These are phyloP conservation scores for Pseudopipra pipra DNA, from an alignment of 2,113 vertebrate species.

Conservation along the genomic window DNA sequence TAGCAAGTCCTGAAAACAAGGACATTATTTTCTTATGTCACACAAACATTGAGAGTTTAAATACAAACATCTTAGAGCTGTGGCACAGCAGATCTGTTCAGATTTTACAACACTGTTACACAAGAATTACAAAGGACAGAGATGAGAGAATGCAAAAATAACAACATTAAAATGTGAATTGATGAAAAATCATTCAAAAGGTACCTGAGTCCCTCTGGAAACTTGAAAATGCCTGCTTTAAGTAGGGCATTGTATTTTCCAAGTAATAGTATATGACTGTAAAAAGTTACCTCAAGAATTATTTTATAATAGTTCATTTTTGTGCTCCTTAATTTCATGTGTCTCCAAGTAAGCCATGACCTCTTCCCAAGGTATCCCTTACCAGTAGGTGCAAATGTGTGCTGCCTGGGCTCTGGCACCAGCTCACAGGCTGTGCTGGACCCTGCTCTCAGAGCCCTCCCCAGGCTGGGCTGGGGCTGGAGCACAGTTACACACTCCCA, in stretches of 20 bases:
- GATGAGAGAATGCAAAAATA: not conserved
- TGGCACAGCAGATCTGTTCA: not conserved
- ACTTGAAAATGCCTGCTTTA: not conserved
- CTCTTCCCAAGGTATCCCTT: not conserved
- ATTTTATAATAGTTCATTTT: not conserved
- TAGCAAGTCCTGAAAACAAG: conserved; percentile 48
- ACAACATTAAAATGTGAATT: not conserved
- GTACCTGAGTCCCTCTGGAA: not conserved
- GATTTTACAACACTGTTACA: not conserved
- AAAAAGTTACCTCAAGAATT: not conserved
- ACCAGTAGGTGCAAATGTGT: not conserved
- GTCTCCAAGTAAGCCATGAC: not conserved
- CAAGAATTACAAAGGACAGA: not conserved
- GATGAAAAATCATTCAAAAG: not conserved
- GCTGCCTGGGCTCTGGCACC: not conserved
- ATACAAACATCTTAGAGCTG: not conserved
- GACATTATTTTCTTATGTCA: not conserved
- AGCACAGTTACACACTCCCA: not conserved
- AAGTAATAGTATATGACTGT: not conserved
- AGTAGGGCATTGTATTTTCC: not conserved
- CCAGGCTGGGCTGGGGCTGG: not conserved
- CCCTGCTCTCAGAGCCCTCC: not conserved
- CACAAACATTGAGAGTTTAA: not conserved
- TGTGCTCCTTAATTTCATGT: not conserved
- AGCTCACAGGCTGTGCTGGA: not conserved